Conservation (phyloP, 2,797 vertebrate genomes). For the Catharus ustulatus region DNA sequence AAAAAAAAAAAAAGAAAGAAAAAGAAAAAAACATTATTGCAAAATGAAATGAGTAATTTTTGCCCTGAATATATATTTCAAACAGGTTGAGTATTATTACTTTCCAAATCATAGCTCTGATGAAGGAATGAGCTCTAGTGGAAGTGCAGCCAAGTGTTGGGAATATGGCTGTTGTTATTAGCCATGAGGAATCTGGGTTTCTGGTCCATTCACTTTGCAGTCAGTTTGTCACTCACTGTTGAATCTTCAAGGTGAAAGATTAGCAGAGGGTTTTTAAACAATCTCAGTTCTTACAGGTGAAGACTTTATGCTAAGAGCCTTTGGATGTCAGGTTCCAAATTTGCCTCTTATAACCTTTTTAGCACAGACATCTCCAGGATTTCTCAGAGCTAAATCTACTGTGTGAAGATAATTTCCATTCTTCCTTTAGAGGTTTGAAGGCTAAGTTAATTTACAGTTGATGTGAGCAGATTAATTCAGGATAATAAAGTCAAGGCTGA, state of each 20-base stretch:
- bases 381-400: background rate
- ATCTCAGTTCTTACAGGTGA: background rate
- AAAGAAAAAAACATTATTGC: background rate
- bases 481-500: constrained; percentile 9
- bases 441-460: constrained; percentile 5
- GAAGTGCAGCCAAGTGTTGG: constrained; percentile 41
- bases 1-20: background rate
- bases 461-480: background rate
- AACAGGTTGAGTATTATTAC: constrained; percentile 14
- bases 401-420: background rate
- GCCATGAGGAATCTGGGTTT: constrained; percentile 9
- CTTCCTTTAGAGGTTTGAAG: background rate
- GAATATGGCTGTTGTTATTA: background rate
- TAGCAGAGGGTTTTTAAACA: background rate
- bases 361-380: background rate
- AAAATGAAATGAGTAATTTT: background rate
- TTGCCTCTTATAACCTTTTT: background rate
- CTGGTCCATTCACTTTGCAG: constrained; percentile 28
- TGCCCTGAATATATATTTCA: constrained; percentile 17
- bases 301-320: background rate
- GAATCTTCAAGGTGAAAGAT: constrained; percentile 62
- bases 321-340: background rate
- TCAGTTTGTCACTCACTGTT: constrained; percentile 47
- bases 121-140: constrained; percentile 28
- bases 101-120: constrained; percentile 29